Conservation (phyloP, 2,797 vertebrate species). For the Tenualosa ilisha region DNA sequence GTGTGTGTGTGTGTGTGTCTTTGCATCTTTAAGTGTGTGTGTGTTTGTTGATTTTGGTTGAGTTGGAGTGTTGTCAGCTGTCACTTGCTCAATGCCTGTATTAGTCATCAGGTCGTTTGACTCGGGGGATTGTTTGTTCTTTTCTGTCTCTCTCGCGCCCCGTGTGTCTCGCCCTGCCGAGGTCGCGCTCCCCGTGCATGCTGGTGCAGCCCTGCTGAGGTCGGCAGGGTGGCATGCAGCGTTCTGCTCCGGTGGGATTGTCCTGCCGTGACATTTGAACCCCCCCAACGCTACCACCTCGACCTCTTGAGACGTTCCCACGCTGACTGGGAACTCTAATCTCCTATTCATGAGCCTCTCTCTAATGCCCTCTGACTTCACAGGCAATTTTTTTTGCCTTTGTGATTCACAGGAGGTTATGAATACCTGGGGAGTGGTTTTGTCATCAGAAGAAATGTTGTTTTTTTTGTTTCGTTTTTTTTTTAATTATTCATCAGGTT, state of each 20-base stretch:
- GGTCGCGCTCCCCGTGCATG: background rate
- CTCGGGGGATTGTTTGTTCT: background rate
- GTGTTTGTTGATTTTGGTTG: background rate
- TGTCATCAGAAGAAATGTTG: background rate
- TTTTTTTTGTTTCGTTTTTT: too few relatives aligned
- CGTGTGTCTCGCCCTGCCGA: background rate
- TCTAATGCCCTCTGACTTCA: background rate
- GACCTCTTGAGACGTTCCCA: conserved; percentile 17
- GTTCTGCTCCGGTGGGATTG: background rate
- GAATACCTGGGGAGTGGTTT: too few relatives aligned
- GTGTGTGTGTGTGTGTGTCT: background rate
- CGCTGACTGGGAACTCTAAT: background rate
- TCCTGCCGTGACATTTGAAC: background rate
- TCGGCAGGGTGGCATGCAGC: background rate
- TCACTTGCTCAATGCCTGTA: background rate
- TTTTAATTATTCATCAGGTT: background rate
- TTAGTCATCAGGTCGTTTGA: background rate
- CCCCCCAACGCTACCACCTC: background rate
- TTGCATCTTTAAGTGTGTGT: background rate
- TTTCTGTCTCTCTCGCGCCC: background rate
- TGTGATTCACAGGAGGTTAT: background rate
- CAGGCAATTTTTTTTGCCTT: too few relatives aligned
- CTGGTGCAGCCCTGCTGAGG: background rate
- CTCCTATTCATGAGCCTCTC: background rate
- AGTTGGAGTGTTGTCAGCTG: background rate